Percentiles rank a stretch among this genome's conserved stretches.
phyloP scores from a whole-genome alignment of 2,797 vertebrate species.

The Fringilla coelebs region DNA sequence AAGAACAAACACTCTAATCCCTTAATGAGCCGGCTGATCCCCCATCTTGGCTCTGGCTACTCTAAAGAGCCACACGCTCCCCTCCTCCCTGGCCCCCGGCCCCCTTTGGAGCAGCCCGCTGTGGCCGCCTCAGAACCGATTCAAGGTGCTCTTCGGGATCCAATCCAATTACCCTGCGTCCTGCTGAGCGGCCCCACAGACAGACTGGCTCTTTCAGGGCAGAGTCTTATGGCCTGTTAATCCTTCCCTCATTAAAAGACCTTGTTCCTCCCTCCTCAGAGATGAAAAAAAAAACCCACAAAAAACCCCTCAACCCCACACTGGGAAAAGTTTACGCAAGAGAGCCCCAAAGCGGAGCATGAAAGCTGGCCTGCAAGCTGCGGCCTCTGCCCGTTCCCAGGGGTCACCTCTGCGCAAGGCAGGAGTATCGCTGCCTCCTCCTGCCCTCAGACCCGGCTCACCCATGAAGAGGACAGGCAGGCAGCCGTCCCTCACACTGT shows the following conservation, averaged over 20 bases:
- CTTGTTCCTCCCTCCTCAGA: constrained; percentile 80
- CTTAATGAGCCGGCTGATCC: constrained; percentile 95
- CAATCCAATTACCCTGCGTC: constrained; percentile 95
- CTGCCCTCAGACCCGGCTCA: background rate
- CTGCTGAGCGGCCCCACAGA: constrained; percentile 90
- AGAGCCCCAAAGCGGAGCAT: constrained; percentile 76
- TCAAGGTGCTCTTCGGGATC: constrained; percentile 90
- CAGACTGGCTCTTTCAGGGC: constrained; percentile 87
- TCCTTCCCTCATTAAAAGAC: constrained; percentile 89
- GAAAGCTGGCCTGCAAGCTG: constrained; percentile 45
- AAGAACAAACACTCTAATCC: constrained; percentile 93
- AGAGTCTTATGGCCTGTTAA: constrained; percentile 73
- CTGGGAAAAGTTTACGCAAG: constrained; percentile 83
- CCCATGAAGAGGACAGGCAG: background rate
- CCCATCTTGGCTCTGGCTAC: constrained; percentile 86
- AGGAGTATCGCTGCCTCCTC: background rate
- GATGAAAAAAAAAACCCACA: background rate
- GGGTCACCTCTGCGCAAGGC: background rate
- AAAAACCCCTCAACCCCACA: background rate
- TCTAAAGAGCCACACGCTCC: constrained; percentile 78
- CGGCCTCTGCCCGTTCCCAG: background rate
- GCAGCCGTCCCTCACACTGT: background rate
- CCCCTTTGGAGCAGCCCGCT: constrained; percentile 75
- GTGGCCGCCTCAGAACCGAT: constrained; percentile 79
- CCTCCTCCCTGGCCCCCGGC: constrained; percentile 68